Base-by-base conservation (phyloP, 2,797 vertebrate genomes). In the Phoebastria nigripes region DNA sequence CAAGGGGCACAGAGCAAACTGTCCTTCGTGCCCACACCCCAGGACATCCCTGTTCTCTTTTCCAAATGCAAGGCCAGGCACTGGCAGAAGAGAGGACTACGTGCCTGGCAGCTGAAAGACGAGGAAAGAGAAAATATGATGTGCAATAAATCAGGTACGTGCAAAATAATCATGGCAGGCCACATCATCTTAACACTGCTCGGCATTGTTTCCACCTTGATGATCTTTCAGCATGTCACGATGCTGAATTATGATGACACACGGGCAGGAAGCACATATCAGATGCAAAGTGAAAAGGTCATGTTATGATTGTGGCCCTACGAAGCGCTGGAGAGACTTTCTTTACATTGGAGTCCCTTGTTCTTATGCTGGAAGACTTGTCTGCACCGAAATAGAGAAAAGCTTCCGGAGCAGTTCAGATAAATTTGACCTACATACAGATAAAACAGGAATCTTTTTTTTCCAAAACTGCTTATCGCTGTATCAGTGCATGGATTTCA, bases 201-300 rank as follows among this genome's bases (percentile, higher is more conserved):
- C 82, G 3, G 90, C 81, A 95, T 91, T 96, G 95, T 97, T 97
- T 96, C 90, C 91, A 97, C 95, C 86, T 93, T 96, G 91, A 96
- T 96, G 95, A 91, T 89, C 92, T 95, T 96, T 96, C 94, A 96
- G 94, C 87, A 96, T 94, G 93, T 96, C 87, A 81, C 13, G 8
- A 54, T 93, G 93, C 93, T 96, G 97, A 97, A 94, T 96, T 95
- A 96, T 58, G 54, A 86, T 96, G 96, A 97, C 92, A 96, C 82
- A 82, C 67, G 84, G 61, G 42, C 85, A 95, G 95, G 95, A 96
- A 95, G 92, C 81, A 85, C 82, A 22, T 71, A 96, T 72, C 87
- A 89, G 84, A 96, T 77, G 41, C 73, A 90, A 76, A 93, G 92
- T 85, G 78, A 95, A 93, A 95, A 96, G 95, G 93, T 96, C 94